phyloP scores from a whole-genome alignment of 2,797 vertebrate species.

The Malacoraja senta region DNA sequence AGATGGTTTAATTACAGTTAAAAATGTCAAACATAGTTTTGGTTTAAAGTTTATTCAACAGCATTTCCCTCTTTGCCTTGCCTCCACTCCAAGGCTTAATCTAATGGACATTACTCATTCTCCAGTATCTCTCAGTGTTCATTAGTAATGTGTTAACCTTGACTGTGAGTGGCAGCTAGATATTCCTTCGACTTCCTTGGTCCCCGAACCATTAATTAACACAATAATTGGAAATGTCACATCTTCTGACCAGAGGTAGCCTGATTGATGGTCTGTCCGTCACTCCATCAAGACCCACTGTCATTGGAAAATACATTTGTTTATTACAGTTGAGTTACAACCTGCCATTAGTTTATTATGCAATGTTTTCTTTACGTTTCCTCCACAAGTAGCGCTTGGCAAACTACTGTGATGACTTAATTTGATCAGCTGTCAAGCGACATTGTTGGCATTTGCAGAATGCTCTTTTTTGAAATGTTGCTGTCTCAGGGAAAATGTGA shows the following conservation, averaged over 20 bases:
- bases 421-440: neutral
- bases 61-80: neutral
- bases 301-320: neutral
- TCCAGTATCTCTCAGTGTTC: no score
- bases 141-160: neutral
- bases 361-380: neutral
- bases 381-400: neutral
- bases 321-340: no score
- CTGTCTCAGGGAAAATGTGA: neutral
- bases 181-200: neutral
- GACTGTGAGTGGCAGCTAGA: neutral
- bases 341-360: neutral
- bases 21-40: neutral
- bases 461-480: neutral
- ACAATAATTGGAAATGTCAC: constrained; percentile 15
- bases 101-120: no score
- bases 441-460: neutral
- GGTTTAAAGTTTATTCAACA: neutral
- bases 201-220: constrained; percentile 19
- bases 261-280: neutral
- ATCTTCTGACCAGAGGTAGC: constrained; percentile 17
- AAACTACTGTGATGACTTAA: neutral
- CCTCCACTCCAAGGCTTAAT: neutral
- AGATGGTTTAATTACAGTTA: neutral
- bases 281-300: neutral